Percentiles rank a stretch among this genome's conserved stretches.
phyloP scores from a whole-genome alignment of 2,888 invertebrate species.

The Troides oblongomaculatus region DNA sequence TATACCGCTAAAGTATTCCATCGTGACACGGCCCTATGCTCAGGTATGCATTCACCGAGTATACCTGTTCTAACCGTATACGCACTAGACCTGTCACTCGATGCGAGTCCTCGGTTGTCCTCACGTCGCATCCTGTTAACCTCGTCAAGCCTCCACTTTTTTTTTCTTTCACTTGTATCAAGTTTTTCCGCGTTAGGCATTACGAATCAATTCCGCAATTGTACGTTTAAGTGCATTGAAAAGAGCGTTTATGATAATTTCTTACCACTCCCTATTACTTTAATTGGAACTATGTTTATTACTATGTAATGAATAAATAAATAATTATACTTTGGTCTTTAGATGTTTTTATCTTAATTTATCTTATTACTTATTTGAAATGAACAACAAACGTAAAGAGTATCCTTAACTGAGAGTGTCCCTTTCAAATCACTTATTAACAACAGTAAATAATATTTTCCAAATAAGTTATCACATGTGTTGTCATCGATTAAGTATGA shows the following conservation, averaged over 20 bases:
- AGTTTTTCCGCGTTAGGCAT: conserved; percentile 51
- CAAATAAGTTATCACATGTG: too few relatives aligned
- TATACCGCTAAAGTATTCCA: conserved; percentile 34
- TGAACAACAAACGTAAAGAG: neutral
- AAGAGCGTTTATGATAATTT: conserved; percentile 10
- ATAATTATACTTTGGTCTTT: neutral
- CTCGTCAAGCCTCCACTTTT: conserved; percentile 44
- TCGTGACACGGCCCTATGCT: conserved; percentile 40
- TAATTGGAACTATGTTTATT: neutral
- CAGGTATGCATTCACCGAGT: conserved; percentile 35
- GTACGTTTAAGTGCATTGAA: conserved; percentile 40
- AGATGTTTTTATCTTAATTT: neutral
- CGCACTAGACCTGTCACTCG: conserved; percentile 35
- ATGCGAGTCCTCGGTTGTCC: conserved; percentile 47
- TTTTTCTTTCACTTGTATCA: conserved; percentile 55
- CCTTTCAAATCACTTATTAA: too few relatives aligned
- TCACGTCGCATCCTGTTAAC: conserved; percentile 62
- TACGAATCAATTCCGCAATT: conserved; percentile 20
- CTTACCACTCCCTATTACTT: neutral
- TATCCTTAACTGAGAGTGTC: too few relatives aligned
- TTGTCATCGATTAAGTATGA: too few relatives aligned
- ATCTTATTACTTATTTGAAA: neutral
- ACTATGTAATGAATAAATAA: neutral
- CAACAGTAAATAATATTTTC: too few relatives aligned
- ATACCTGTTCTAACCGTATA: conserved; percentile 45